Evolutionary conservation across 2,113 vertebrate species (phyloP).

Genomic region (Pheucticus melanocephalus): DNA sequence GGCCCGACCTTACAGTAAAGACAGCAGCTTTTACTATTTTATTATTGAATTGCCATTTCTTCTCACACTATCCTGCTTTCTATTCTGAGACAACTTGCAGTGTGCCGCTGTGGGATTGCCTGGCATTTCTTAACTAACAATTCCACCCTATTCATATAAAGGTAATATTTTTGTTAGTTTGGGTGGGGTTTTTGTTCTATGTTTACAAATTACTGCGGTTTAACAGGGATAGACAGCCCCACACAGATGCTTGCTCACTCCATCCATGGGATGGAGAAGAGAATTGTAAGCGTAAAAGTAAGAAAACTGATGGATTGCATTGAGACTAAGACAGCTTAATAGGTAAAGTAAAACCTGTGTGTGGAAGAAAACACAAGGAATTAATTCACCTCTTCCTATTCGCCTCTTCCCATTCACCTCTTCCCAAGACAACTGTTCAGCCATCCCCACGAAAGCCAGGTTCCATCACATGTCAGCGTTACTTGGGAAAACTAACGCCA

Average conservation of each 20-base stretch:
- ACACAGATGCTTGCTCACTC: fast-evolving
- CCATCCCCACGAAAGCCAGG: not conserved
- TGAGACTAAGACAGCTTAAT: not conserved
- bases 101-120: not conserved
- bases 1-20: not conserved
- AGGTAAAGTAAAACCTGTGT: fast-evolving
- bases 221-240: not conserved
- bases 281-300: not conserved
- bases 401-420: not conserved
- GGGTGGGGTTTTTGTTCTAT: fast-evolving
- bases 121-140: not conserved
- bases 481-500: fast-evolving
- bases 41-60: not conserved
- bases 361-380: not conserved
- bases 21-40: not conserved
- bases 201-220: not conserved
- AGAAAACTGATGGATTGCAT: not conserved
- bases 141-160: fast-evolving
- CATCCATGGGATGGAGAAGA: not conserved
- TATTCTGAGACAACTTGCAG: not conserved
- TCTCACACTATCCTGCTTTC: not conserved
- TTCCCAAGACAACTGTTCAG: not conserved
- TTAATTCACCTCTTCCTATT: fast-evolving
- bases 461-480: fast-evolving
- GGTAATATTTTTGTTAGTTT: not conserved